Evolutionary conservation across 2,797 vertebrate species (phyloP).

Genomic region (Anomalospiza imberbis): DNA sequence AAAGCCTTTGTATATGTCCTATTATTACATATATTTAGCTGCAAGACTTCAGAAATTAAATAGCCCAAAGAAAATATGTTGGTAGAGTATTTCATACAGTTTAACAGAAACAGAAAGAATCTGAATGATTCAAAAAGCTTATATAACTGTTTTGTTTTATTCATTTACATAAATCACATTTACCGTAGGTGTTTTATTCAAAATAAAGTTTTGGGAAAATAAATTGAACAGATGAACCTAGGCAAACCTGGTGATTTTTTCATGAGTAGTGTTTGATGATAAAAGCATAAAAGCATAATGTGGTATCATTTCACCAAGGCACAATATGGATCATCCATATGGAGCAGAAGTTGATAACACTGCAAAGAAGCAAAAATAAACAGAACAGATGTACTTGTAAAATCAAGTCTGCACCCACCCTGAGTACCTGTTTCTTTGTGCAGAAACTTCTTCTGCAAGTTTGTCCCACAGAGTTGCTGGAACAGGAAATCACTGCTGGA

Average conservation of each 20-base stretch:
- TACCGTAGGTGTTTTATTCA: slow-evolving; percentile 81
- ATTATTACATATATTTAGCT: slow-evolving; percentile 68
- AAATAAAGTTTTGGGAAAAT: slow-evolving; percentile 80
- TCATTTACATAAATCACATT: slow-evolving; percentile 81
- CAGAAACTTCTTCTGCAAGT: slow-evolving; percentile 69
- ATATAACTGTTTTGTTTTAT: slow-evolving; percentile 77
- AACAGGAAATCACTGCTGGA: background rate
- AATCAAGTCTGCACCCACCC: slow-evolving; percentile 75
- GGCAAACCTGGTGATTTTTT: slow-evolving; percentile 80
- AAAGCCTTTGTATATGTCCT: slow-evolving; percentile 59
- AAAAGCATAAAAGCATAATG: slow-evolving; percentile 81
- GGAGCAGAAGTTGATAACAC: slow-evolving; percentile 79
- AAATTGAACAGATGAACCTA: slow-evolving; percentile 80
- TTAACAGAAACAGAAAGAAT: slow-evolving; percentile 64
- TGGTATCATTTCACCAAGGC: slow-evolving; percentile 76
- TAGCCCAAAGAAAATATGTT: slow-evolving; percentile 56
- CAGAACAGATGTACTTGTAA: slow-evolving; percentile 81
- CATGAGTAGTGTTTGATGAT: slow-evolving; percentile 82
- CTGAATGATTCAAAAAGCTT: slow-evolving; percentile 74
- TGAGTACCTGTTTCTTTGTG: slow-evolving; percentile 72
- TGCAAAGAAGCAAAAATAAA: slow-evolving; percentile 80
- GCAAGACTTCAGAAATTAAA: slow-evolving; percentile 67
- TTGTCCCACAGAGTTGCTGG: slow-evolving; percentile 16
- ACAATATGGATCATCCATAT: slow-evolving; percentile 82
- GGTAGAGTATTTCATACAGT: slow-evolving; percentile 53